Percentiles rank a stretch among this genome's conserved stretches.
Evolutionary conservation across 1,140 invertebrate species (phyloP).

Genomic region (Drosophila melanica): DNA sequence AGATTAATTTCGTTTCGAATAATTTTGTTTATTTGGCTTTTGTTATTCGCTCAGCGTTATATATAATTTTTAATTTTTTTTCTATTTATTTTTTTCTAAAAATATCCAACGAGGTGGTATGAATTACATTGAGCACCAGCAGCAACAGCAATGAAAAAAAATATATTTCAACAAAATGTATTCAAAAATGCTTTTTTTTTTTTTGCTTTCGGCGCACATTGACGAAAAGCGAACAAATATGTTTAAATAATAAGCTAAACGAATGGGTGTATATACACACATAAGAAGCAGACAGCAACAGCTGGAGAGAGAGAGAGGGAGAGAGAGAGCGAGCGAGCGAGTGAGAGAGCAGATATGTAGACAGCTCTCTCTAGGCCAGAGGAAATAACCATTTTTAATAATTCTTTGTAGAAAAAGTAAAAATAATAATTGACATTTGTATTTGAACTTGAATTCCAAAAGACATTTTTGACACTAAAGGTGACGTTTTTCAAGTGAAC

Average conservation of each 20-base stretch:
- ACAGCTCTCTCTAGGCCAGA: background rate
- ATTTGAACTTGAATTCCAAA: slow-evolving; percentile 74
- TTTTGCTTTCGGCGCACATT: slow-evolving; percentile 69
- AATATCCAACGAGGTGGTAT: slow-evolving; percentile 70
- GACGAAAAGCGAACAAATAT: slow-evolving; percentile 71
- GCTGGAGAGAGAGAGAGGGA: background rate
- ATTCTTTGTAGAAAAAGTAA: slow-evolving; percentile 2
- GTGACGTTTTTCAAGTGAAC: slow-evolving; percentile 46
- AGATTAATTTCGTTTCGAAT: slow-evolving; percentile 77
- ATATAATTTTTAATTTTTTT: background rate
- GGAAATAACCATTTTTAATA: slow-evolving; percentile 1
- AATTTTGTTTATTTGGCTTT: slow-evolving; percentile 73
- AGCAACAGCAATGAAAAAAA: slow-evolving; percentile 55
- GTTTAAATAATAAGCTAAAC: slow-evolving; percentile 70
- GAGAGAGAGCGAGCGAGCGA: slow-evolving; percentile 10
- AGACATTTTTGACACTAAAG: slow-evolving; percentile 60
- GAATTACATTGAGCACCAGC: slow-evolving; percentile 72
- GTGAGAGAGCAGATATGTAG: slow-evolving; percentile 26
- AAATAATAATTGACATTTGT: slow-evolving; percentile 43
- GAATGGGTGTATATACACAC: slow-evolving; percentile 38
- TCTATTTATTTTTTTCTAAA: slow-evolving; percentile 54
- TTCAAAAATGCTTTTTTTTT: slow-evolving; percentile 57
- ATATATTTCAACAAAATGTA: slow-evolving; percentile 59
- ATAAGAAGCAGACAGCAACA: slow-evolving; percentile 33
- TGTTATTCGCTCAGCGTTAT: slow-evolving; percentile 15